A percentile compares a stretch with the other conserved stretches of the same genome.
Evolutionary conservation across 2,888 invertebrate species (phyloP).

Genomic region (Synanthedon tipuliformis): DNA sequence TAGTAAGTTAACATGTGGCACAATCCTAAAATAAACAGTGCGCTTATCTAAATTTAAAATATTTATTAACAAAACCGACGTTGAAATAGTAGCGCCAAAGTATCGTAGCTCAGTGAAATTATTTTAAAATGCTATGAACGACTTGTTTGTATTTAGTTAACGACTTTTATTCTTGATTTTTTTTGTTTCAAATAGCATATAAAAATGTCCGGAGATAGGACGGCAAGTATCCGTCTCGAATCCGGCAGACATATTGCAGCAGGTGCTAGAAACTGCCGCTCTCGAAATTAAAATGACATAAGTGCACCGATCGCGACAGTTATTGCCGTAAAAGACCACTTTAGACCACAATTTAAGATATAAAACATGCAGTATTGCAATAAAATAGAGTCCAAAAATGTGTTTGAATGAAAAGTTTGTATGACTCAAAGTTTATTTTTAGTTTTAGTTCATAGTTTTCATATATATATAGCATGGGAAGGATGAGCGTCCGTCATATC

Average conservation of each 20-base stretch:
- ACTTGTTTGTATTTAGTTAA: slow-evolving; percentile 61
- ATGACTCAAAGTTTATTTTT: slow-evolving; percentile 24
- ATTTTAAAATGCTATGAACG: slow-evolving; percentile 58
- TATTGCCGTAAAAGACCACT: slow-evolving; percentile 37
- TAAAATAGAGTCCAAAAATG: slow-evolving; percentile 24
- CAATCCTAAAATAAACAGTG: too few relatives aligned
- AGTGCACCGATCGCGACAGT: slow-evolving; percentile 36
- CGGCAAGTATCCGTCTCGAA: slow-evolving; percentile 44
- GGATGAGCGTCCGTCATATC: slow-evolving; percentile 25
- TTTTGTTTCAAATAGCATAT: slow-evolving; percentile 48
- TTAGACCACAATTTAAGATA: slow-evolving; percentile 38
- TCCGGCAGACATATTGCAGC: slow-evolving; percentile 43
- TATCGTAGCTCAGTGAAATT: slow-evolving; percentile 54
- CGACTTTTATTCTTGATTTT: slow-evolving; percentile 55
- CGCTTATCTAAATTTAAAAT: neutral
- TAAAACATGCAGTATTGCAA: slow-evolving; percentile 24
- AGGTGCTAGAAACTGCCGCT: slow-evolving; percentile 38
- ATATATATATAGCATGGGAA: slow-evolving; percentile 4
- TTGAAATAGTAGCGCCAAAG: slow-evolving; percentile 24
- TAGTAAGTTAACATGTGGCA: too few relatives aligned
- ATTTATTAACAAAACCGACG: neutral
- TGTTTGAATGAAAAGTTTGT: slow-evolving; percentile 32
- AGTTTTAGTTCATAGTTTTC: slow-evolving; percentile 4
- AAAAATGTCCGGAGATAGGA: slow-evolving; percentile 48
- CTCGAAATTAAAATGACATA: slow-evolving; percentile 45